Evolutionary conservation across 2,797 vertebrate genomes (phyloP).

Genomic region (Pangasius krempfi): DNA sequence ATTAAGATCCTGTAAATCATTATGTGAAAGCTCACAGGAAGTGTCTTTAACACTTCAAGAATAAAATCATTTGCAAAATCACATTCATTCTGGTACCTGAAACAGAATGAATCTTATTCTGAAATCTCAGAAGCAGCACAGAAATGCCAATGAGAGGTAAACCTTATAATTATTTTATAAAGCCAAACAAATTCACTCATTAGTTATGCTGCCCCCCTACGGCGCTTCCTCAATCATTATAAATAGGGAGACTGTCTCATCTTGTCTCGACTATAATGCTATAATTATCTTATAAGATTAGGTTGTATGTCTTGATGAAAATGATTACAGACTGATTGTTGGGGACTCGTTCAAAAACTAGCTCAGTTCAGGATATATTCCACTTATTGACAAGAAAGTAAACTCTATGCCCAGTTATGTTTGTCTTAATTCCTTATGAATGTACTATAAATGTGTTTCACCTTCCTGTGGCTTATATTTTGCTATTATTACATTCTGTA

Average conservation of each 20-base stretch:
- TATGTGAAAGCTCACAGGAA: conserved; percentile 6
- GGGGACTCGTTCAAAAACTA: not conserved
- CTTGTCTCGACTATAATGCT: not conserved
- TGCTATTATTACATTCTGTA: not conserved
- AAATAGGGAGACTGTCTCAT: conserved; percentile 26
- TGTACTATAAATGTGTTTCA: not conserved
- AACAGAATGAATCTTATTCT: conserved; percentile 7
- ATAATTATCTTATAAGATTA: conserved; percentile 22
- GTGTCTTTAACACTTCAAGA: not conserved
- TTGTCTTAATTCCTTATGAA: not conserved
- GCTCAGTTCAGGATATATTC: not conserved
- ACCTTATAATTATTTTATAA: conserved; percentile 38
- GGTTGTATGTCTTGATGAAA: conserved; percentile 33
- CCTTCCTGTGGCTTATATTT: not conserved
- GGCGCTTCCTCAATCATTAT: conserved; percentile 34
- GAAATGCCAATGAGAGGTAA: conserved; percentile 1
- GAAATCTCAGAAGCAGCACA: not conserved
- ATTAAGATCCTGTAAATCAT: not conserved
- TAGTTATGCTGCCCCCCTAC: conserved; percentile 26
- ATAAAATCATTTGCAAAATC: conserved; percentile 9
- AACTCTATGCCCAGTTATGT: not conserved
- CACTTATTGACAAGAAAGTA: not conserved
- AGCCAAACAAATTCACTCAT: conserved; percentile 25
- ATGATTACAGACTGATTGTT: conserved; percentile 36
- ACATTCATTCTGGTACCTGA: conserved; percentile 19